These are phyloP conservation scores for Diadema setosum DNA, from an alignment of 35 echinoderm and acorn worm species.

Conservation along the genomic window DNA sequence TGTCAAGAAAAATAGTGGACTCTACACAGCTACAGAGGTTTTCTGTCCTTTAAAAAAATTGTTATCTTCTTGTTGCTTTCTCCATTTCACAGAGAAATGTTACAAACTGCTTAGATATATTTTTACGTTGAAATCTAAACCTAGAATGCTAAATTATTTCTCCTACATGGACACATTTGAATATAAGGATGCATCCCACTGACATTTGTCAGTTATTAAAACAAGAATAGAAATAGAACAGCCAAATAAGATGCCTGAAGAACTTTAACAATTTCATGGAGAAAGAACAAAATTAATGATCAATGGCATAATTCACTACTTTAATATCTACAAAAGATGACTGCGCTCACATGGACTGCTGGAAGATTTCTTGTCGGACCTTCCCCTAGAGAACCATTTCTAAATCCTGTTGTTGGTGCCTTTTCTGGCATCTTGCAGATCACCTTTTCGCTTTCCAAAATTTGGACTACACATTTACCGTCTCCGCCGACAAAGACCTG, in stretches of 20 bases:
- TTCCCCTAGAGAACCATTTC: background rate
- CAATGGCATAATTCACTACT: too few relatives aligned
- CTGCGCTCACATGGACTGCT: background rate
- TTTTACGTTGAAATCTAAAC: too few relatives aligned
- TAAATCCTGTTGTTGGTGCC: background rate
- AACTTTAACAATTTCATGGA: background rate
- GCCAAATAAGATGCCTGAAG: background rate
- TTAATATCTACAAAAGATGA: too few relatives aligned
- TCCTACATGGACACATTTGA: background rate
- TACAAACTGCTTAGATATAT: too few relatives aligned
- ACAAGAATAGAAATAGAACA: background rate
- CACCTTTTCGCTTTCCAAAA: background rate
- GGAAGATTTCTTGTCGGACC: background rate
- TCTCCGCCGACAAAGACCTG: background rate
- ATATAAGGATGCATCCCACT: background rate
- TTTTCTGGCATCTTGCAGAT: background rate
- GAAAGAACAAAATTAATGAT: background rate
- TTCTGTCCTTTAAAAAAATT: too few relatives aligned
- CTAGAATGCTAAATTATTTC: too few relatives aligned
- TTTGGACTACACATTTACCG: background rate
- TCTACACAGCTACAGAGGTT: too few relatives aligned
- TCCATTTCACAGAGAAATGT: too few relatives aligned
- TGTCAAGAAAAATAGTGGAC: too few relatives aligned
- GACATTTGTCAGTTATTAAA: background rate
- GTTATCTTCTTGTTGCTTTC: too few relatives aligned